Base-by-base conservation (phyloP, 2,797 vertebrate genomes). In the Hypotaenidia philippensis region DNA sequence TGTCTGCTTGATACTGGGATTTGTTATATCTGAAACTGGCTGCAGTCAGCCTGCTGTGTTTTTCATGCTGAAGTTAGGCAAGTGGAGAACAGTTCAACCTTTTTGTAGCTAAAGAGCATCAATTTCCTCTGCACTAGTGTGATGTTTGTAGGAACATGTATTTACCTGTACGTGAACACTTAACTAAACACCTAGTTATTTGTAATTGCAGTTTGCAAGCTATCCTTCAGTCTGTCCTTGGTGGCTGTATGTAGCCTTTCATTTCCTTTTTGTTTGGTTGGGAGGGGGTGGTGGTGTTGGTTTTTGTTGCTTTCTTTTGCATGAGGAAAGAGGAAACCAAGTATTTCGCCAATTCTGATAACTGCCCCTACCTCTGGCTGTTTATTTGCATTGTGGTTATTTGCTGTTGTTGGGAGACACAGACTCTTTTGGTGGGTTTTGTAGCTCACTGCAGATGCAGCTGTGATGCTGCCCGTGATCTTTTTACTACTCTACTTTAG, bases 111-210 rank as follows among this genome's bases (percentile, higher is more conserved):
- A 4, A 61, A 26, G 1, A 34, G 2, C 59, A 55, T 17, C 19
- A 4, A 1, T 72, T 82, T 61, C 50, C 29, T 1, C 5, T 25
- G 44, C 7, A 0, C n/a, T 41, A 1, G 23, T 11, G 31, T 25
- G 55, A 3, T 26, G 12, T 29, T 31, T 52, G 27, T 29, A 3
- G 44, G 57, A 38, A 5, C 5, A 3, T 7, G 5, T 10, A 4
- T 85, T 78, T 60, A 29, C 61, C 18, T 27, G 60, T 27, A 12
- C 1, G 7, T 19, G 31, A 79, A 59, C 34, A 38, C 14, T 1
- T 1, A 25, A 13, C 26, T 13, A 1, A 60, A 25, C 41, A 11
- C 45, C n/a, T 38, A 6, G 40, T 25, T 65, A n/a, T 22, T 52
- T 83, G 55, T 29, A 86, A 34, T 2, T 61, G 45, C 45, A 32